These are phyloP conservation scores for Pyrocephalus nanus DNA, from an alignment of 2,797 vertebrate genomes.

Conservation along the genomic window DNA sequence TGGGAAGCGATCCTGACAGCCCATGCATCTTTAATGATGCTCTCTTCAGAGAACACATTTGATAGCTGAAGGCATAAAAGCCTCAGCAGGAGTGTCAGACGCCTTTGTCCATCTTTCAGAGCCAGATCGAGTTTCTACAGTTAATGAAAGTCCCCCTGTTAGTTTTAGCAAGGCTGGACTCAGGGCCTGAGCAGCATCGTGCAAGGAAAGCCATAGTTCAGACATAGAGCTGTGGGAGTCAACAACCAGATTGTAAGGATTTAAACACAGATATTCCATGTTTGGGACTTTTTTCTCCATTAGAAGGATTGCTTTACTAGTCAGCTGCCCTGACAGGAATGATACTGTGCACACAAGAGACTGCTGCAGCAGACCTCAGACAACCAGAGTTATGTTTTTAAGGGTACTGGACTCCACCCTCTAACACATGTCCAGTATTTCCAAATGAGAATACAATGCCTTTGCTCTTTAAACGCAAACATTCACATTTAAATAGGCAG, in stretches of 20 bases:
- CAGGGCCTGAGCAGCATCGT: not conserved
- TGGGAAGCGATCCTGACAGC: not conserved
- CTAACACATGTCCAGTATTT: accelerated
- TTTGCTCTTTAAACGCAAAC: not conserved
- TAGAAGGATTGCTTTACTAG: not conserved
- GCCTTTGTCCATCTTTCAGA: constrained; percentile 40
- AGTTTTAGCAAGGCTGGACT: not conserved
- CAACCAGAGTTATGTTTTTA: not conserved
- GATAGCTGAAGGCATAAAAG: constrained; percentile 53
- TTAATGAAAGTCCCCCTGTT: not conserved
- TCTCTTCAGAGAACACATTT: constrained; percentile 2
- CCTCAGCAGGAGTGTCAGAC: constrained; percentile 9
- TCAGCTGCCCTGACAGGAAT: not conserved
- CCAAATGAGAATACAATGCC: not conserved
- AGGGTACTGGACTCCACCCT: not conserved
- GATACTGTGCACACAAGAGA: not conserved
- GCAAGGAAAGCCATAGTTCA: not conserved
- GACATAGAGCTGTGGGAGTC: not conserved
- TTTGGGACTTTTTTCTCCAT: not conserved
- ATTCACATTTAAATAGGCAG: not conserved
- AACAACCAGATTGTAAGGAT: accelerated
- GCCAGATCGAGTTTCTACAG: constrained; percentile 43
- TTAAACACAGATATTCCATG: not conserved
- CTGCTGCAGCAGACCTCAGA: not conserved
- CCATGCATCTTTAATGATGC: constrained; percentile 57